These are phyloP conservation scores for Vanessa cardui DNA, from an alignment of 2,888 invertebrate genomes.

Conservation along the genomic window DNA sequence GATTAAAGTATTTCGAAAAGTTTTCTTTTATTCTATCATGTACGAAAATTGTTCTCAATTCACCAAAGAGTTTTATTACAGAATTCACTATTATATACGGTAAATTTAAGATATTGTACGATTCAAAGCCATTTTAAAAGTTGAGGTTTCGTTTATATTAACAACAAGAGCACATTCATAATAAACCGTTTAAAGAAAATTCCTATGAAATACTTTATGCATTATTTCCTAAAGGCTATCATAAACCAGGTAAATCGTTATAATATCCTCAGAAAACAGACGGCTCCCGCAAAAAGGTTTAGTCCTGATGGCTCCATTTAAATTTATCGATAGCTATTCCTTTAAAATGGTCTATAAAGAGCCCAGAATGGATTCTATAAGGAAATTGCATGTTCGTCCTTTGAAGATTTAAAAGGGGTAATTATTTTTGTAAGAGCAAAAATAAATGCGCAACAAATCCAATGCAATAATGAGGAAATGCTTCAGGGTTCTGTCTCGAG, in stretches of 20 bases:
- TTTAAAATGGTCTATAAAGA: constrained; percentile 55
- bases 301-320: constrained; percentile 50
- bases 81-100: not conserved
- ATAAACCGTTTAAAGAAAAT: too few relatives aligned
- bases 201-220: not conserved
- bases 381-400: constrained; percentile 48
- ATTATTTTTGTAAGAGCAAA: constrained; percentile 27
- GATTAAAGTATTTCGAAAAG: too few relatives aligned
- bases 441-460: constrained; percentile 25
- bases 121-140: not conserved
- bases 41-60: too few relatives aligned
- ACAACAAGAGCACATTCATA: too few relatives aligned
- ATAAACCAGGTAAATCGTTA: constrained; percentile 30
- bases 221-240: constrained; percentile 16
- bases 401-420: constrained; percentile 33
- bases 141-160: not conserved
- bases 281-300: constrained; percentile 46
- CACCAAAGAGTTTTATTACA: not conserved
- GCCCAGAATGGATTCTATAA: constrained; percentile 49
- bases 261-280: constrained; percentile 46
- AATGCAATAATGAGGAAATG: constrained; percentile 28
- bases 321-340: constrained; percentile 57
- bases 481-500: constrained; percentile 15
- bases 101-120: not conserved
- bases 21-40: too few relatives aligned